Evolutionary conservation across 1,140 invertebrate species (phyloP).

Genomic region (Temnothorax longispinosus): DNA sequence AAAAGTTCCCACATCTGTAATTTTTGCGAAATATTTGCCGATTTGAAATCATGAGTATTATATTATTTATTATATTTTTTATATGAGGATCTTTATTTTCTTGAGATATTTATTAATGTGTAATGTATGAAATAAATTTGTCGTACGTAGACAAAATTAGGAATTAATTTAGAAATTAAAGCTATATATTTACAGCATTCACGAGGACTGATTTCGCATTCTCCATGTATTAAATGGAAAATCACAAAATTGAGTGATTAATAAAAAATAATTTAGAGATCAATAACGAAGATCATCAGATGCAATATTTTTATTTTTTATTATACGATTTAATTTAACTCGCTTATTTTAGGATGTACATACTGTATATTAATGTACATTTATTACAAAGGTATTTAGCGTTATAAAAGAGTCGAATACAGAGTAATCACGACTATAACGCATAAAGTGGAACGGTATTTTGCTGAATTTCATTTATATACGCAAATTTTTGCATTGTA

Average conservation of each 20-base stretch:
- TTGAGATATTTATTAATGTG: neutral
- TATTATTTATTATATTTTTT: neutral
- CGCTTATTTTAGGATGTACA: neutral
- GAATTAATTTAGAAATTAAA: neutral
- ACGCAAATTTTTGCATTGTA: slow-evolving; percentile 52
- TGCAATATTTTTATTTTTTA: neutral
- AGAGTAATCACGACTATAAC: slow-evolving; percentile 32
- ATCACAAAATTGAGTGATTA: neutral
- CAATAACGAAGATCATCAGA: neutral
- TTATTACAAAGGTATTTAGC: slow-evolving; percentile 15
- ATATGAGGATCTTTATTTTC: neutral
- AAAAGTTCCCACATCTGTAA: neutral
- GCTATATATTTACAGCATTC: neutral
- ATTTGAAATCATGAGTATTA: neutral
- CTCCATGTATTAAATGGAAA: neutral
- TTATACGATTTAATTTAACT: slow-evolving; percentile 16
- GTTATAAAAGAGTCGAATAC: slow-evolving; percentile 1
- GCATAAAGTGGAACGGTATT: slow-evolving; percentile 43
- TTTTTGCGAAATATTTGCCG: neutral
- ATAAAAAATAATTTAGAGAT: neutral
- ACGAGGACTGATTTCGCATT: neutral
- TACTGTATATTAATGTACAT: neutral
- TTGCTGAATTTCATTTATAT: slow-evolving; percentile 48
- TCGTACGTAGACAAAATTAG: slow-evolving; percentile 6
- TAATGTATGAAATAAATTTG: neutral